Evolutionary conservation across 2,113 vertebrate genomes (phyloP).

Genomic region (Potamarius usumacintae): DNA sequence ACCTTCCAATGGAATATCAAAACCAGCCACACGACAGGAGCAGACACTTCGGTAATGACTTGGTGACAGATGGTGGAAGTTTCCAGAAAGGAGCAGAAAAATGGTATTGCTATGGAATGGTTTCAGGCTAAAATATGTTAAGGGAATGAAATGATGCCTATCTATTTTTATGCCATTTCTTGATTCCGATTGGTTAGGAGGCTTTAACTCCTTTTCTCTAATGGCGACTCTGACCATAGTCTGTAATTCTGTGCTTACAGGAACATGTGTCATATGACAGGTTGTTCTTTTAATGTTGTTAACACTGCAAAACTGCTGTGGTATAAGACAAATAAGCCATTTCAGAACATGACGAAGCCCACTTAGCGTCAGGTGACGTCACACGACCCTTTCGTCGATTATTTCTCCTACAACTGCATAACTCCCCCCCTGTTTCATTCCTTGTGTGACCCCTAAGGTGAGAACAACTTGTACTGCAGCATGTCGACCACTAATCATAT

Average conservation of each 20-base stretch:
- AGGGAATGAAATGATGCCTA: background rate
- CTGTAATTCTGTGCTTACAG: background rate
- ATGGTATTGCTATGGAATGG: background rate
- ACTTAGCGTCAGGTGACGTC: background rate
- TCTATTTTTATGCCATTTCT: background rate
- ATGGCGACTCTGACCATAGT: background rate
- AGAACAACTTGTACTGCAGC: constrained; percentile 5
- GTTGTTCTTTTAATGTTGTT: background rate
- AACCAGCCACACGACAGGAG: background rate
- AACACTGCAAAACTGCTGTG: background rate
- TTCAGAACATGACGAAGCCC: background rate
- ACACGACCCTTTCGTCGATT: background rate
- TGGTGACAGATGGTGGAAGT: background rate
- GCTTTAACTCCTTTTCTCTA: background rate
- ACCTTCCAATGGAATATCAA: constrained; percentile 47
- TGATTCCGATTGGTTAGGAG: no score
- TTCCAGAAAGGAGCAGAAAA: background rate
- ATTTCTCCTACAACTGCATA: background rate
- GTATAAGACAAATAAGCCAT: background rate
- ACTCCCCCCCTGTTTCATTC: background rate
- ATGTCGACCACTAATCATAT: constrained; percentile 6
- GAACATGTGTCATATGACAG: no score
- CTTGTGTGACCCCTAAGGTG: background rate
- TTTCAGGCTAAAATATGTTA: background rate
- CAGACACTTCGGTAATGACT: constrained; percentile 4